Evolutionary conservation across 2,113 vertebrate genomes (phyloP), one percentile per base, ranked within the genome.

Genomic region (Pituophis catenifer): DNA sequence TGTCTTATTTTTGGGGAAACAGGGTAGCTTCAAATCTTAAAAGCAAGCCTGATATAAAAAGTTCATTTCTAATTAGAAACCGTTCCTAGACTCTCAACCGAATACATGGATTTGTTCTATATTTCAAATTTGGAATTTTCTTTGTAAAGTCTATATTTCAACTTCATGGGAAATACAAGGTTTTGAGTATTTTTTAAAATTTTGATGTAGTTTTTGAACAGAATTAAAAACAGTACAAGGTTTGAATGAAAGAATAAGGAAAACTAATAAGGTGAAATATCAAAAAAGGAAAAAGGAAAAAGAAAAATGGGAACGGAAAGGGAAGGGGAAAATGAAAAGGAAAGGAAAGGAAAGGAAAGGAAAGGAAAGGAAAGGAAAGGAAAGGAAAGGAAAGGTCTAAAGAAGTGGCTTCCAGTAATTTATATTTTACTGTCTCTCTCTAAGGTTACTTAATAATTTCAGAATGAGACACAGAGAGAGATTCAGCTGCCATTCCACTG

Each of bases 281-380:
- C 12, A 11, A 52, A 52, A 52, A 86, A 24, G 44, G 44, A 17
- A 23, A 48, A 24, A 2, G 38, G 7, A 8, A 17, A 8, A 19
- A 17, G 75, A 7, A 8, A 5, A 33, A 6, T 5, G n/a, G 7
- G 29, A 11, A n/a, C 0, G 11, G 12, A n/a, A 17, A 17, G 2
- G 13, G 2, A 75, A 75, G 48, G 10, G 70, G 12, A 33, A 38
- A 21, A 15, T 1, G 2, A 19, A 85, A 44, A 3, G 21, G 8
- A 1, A 44, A 86, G 38, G 1, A 5, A 85, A 12, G 26, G 65
- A 13, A n/a, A 13, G 29, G n/a, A 12, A 33, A 15, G 13, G 12
- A 15, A 15, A n/a, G 13, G 12, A 0, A 75, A 75, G 65, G 65
- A 4, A n/a, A 13, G 65, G n/a, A 4, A 3, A 17, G 11, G n/a